phyloP scores from a whole-genome alignment of 2,797 vertebrate species.

The Gephyroberyx darwinii region DNA sequence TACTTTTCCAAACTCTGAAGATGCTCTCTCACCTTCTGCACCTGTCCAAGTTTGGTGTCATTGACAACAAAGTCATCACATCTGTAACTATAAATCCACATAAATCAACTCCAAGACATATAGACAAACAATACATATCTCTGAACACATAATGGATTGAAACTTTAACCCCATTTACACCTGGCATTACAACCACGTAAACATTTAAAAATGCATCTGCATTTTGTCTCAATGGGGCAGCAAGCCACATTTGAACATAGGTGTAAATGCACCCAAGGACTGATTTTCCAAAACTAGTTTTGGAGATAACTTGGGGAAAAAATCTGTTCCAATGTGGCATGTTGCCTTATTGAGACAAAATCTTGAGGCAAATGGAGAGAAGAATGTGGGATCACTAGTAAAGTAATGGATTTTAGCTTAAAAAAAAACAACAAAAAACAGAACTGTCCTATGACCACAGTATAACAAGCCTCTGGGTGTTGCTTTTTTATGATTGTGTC shows the following conservation, averaged over 20 bases:
- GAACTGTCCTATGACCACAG: not conserved
- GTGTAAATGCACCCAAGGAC: not conserved
- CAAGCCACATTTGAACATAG: not conserved
- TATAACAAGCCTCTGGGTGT: not conserved
- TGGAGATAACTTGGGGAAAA: not conserved
- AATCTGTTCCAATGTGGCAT: not conserved
- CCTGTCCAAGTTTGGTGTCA: slow-evolving; percentile 93
- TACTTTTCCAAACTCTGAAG: slow-evolving; percentile 98
- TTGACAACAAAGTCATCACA: slow-evolving; percentile 99
- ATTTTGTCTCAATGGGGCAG: not conserved
- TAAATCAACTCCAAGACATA: slow-evolving; percentile 2
- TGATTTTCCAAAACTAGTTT: not conserved
- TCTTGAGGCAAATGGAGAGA: not conserved
- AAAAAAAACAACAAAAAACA: not conserved
- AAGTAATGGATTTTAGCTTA: not conserved
- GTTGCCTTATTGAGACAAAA: not conserved
- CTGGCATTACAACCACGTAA: not conserved
- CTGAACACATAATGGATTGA: not conserved
- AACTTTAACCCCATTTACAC: not conserved
- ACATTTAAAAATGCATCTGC: not conserved
- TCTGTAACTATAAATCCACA: slow-evolving; percentile 86
- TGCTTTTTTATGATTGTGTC: slow-evolving; percentile 4
- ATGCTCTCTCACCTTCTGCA: slow-evolving; percentile 96
- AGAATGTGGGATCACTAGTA: not conserved
- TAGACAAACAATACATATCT: not conserved